Evolutionary conservation across 2,888 invertebrate species (phyloP).

Genomic region (Patella pellucida): DNA sequence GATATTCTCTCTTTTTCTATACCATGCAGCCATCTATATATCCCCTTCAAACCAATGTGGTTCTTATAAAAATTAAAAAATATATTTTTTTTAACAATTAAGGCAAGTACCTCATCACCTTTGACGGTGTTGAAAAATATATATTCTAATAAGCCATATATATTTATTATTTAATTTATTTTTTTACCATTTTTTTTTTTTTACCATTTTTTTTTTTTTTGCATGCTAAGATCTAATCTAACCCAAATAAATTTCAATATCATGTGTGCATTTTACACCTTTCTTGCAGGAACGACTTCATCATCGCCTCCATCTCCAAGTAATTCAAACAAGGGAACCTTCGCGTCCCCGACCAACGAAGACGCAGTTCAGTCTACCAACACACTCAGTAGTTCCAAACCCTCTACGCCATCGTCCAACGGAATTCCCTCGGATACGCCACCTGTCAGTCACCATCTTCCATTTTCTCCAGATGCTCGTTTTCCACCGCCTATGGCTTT

Average conservation of each 20-base stretch:
- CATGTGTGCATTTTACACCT: constrained; percentile 64
- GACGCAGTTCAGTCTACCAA: constrained; percentile 26
- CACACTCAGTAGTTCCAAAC: constrained; percentile 24
- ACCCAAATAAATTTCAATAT: no score
- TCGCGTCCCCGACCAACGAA: constrained; percentile 18
- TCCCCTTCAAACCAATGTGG: no score
- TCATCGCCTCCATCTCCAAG: constrained; percentile 16
- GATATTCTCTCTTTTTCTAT: no score
- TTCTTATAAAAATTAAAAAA: no score
- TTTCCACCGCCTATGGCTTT: not conserved
- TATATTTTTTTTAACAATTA: no score
- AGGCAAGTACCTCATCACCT: no score
- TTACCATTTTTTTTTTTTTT: not conserved
- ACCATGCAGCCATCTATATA: no score
- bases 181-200: no score
- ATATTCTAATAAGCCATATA: no score
- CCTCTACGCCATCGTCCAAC: constrained; percentile 24
- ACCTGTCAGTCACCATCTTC: constrained; percentile 21
- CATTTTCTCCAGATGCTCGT: constrained; percentile 13
- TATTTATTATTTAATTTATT: no score
- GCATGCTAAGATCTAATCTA: constrained; percentile 5
- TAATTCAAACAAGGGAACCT: not conserved
- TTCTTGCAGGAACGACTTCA: constrained; percentile 56
- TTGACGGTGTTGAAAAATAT: no score
- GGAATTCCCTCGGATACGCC: constrained; percentile 27